phyloP scores from a whole-genome alignment of 2,888 invertebrate species.

The Epiperipatus broadwayi region DNA sequence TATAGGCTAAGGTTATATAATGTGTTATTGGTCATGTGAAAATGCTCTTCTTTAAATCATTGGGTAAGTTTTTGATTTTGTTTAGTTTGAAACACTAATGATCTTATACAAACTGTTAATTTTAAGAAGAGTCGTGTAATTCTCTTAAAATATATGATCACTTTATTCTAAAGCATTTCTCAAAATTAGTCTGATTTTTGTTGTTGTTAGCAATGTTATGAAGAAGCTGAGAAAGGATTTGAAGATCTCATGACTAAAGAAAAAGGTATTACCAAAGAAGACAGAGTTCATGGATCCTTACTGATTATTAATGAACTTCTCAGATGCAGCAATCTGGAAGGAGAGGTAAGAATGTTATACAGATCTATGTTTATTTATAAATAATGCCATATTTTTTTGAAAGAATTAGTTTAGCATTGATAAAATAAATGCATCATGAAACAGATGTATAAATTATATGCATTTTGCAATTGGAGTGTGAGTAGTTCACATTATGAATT shows the following conservation, averaged over 20 bases:
- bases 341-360: slow-evolving; percentile 20
- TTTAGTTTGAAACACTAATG: no score
- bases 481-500: no score
- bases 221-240: slow-evolving; percentile 62
- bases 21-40: no score
- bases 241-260: slow-evolving; percentile 43
- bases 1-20: no score
- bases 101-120: no score
- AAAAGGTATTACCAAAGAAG: slow-evolving; percentile 62
- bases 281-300: slow-evolving; percentile 75
- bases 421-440: no score
- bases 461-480: no score
- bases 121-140: slow-evolving; percentile 7
- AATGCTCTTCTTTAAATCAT: no score
- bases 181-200: slow-evolving; percentile 9
- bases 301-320: slow-evolving; percentile 82
- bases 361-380: background rate
- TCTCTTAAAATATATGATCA: slow-evolving; percentile 1
- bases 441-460: no score
- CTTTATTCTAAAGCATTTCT: slow-evolving; percentile 8
- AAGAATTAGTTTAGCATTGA: background rate
- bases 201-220: slow-evolving; percentile 48
- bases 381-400: background rate
- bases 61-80: no score
- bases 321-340: slow-evolving; percentile 60